Evolutionary conservation across 2,888 invertebrate genomes (phyloP), one percentile per base, ranked within the genome.

Genomic region (Noctuana brunneofusca): DNA sequence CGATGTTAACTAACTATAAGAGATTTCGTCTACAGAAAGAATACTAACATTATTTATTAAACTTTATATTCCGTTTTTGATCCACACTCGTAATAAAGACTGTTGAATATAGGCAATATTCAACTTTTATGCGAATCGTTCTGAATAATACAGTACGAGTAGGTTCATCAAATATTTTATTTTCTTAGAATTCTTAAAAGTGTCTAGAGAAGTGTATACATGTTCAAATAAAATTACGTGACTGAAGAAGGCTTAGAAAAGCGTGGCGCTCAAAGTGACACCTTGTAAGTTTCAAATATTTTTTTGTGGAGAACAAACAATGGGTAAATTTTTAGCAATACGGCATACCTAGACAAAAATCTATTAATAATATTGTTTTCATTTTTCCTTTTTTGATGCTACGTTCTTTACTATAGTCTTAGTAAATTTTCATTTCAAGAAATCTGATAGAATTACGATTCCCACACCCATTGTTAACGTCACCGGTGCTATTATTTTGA

Each of bases 1-100:
- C 6, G 9, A 27, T 27, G 8, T 8, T 27, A 27, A 27, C 27
- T 27, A 1, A 27, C 27, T 27, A 4, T 27, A 2, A 27, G 27
- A 27, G 11, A 9, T 11, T 1, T 35, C 11, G 18, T 18, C 8
- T 16, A 43, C 12, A 43, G 9, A 18, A 18, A 18, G 9, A 18
- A 30, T 16, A 27, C 0, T 11, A 8, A 20, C 22, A 11, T 22
- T 22, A 3, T 11, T 48, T 22, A 22, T 12, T 22, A n/a, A 48
- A 48, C 48, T 48, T 48, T 4, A 12, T 22, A 48, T 48, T 48
- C 48, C 46, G 22, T 48, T 48, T 48, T 4, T 12, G 4, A n/a
- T 5, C 3, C 11, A n/a, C 20, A 4, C n/a, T 46, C 18, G 16
- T 46, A 20, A 20, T 46, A 18, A 46, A 46, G 18, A 46, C 11